phyloP scores from a whole-genome alignment of 2,797 vertebrate species.

The Epinephelus coioides region DNA sequence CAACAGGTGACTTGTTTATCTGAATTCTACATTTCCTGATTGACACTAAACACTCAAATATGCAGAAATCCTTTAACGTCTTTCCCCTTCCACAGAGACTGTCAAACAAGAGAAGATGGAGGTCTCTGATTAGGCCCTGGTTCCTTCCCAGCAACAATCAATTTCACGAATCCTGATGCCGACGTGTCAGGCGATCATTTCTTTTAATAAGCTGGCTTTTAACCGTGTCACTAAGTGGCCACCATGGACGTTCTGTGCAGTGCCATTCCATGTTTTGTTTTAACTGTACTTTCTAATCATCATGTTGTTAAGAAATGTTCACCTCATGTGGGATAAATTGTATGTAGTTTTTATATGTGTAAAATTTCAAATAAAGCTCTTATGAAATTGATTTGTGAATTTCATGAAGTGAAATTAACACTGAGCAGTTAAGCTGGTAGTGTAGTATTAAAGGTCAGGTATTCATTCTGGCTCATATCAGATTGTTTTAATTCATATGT shows the following conservation, averaged over 20 bases:
- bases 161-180: conserved; percentile 53
- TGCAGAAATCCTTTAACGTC: background rate
- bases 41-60: background rate
- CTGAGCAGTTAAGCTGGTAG: background rate
- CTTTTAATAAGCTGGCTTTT: conserved; percentile 73
- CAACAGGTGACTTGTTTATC: conserved; percentile 77
- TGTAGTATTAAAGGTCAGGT: no score
- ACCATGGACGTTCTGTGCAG: conserved; percentile 80
- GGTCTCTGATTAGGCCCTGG: conserved; percentile 79
- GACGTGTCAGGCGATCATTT: conserved; percentile 65
- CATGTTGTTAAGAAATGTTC: conserved; percentile 84
- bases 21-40: background rate
- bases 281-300: conserved; percentile 91
- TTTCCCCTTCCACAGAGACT: conserved; percentile 69
- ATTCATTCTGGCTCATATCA: no score
- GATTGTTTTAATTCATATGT: no score
- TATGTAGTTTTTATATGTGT: conserved; percentile 99
- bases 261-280: conserved; percentile 84
- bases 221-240: conserved; percentile 73
- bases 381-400: conserved; percentile 71
- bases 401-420: background rate
- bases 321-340: conserved; percentile 89
- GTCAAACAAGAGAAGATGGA: conserved; percentile 89
- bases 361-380: conserved; percentile 99
- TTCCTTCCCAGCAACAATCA: conserved; percentile 23